These are phyloP conservation scores for Pelagia noctiluca DNA, from an alignment of 30 jellyfish, hydroid and myxozoan genomes.

Conservation along the genomic window DNA sequence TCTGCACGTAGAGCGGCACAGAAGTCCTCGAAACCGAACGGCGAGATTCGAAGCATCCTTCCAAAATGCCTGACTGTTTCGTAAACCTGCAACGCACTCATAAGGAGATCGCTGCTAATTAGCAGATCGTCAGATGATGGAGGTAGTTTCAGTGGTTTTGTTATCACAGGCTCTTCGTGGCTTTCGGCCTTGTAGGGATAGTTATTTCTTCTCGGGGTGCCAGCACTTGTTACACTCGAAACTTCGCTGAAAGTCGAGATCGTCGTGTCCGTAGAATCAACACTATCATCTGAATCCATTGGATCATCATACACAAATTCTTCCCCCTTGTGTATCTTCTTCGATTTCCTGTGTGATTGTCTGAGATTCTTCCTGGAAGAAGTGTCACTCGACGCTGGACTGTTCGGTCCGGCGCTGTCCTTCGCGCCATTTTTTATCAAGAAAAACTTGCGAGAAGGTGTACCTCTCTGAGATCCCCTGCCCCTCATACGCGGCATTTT, in stretches of 20 bases:
- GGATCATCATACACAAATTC: constrained; percentile 65
- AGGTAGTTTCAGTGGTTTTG: constrained; percentile 78
- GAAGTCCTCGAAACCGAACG: constrained; percentile 91
- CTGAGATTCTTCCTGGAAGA: constrained; percentile 60
- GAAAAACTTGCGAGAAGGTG: constrained; percentile 62
- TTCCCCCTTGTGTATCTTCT: constrained; percentile 39
- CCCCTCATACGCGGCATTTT: constrained; percentile 80
- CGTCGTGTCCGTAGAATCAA: constrained; percentile 67
- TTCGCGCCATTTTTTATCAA: constrained; percentile 80
- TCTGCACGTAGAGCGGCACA: constrained; percentile 90
- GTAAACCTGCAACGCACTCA: constrained; percentile 88
- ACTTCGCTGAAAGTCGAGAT: constrained; percentile 59
- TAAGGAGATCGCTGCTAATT: constrained; percentile 59
- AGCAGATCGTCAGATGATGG: constrained; percentile 84
- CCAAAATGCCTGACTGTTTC: constrained; percentile 93
- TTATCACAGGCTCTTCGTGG: constrained; percentile 49
- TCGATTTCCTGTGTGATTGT: constrained; percentile 63
- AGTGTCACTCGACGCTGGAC: constrained; percentile 83
- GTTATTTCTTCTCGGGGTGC: constrained; percentile 49
- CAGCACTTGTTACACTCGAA: constrained; percentile 48
- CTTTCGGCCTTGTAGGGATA: constrained; percentile 9
- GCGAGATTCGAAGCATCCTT: constrained; percentile 85
- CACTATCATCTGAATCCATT: constrained; percentile 63
- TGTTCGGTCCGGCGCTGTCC: constrained; percentile 78
- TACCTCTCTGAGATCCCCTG: constrained; percentile 59